These are phyloP conservation scores for Triops cancriformis DNA, from an alignment of 1,140 invertebrate genomes.

Conservation along the genomic window DNA sequence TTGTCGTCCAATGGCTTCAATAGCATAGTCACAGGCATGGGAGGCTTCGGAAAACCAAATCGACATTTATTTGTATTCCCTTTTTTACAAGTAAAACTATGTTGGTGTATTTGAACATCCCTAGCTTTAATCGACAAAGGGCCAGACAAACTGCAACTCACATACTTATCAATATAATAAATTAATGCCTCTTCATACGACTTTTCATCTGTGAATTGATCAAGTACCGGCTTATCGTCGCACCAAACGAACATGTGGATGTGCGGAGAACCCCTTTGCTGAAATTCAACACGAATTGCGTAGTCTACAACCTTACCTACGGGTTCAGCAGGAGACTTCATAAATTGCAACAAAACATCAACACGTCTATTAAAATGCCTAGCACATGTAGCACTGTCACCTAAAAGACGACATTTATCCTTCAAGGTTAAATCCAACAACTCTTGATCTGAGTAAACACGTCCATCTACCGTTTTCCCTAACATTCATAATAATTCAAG, in stretches of 20 bases:
- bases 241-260: not conserved
- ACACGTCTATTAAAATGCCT: not conserved
- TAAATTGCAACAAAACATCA: not conserved
- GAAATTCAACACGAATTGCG: not conserved
- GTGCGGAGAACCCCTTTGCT: not conserved
- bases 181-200: not conserved
- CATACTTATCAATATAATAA: not conserved
- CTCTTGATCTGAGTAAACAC: not conserved
- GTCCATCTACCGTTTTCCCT: not conserved
- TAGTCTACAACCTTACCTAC: not conserved
- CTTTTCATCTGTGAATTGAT: not conserved
- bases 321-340: not conserved
- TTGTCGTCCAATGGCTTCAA: not conserved
- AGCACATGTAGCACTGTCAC: not conserved
- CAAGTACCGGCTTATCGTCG: not conserved
- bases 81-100: not conserved
- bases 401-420: not conserved
- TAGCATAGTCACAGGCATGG: not conserved
- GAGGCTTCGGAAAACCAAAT: not conserved
- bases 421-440: not conserved
- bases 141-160: not conserved
- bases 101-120: not conserved
- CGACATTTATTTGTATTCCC: no score
- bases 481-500: not conserved
- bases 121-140: not conserved